Evolutionary conservation across 23 tunicate genomes (phyloP), one percentile per base, ranked within the genome.

Genomic region (Phallusia fumigata): DNA sequence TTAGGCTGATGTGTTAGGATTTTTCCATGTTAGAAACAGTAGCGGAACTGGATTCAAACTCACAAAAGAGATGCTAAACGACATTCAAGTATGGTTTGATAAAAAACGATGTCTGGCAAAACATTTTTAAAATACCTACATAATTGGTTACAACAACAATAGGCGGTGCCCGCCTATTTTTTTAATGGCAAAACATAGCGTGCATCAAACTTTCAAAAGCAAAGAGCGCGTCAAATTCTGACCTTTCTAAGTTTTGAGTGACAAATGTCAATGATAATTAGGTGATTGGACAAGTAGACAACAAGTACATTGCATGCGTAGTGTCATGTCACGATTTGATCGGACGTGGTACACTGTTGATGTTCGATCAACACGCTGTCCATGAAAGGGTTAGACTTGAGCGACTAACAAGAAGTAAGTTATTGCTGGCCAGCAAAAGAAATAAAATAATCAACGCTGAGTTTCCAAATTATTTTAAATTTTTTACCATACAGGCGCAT

Each of bases 351-450:
- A 64, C 35, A 18, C 31, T 94, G 22, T 36, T 89, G 13, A 31
- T 89, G n/a, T 86, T 94, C 74, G 98, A 94, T 82, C 98, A 94
- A 80, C 98, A 94, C 79, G 98, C 98, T 13, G 93, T 82, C 0
- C 94, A 94, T 65, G 98, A 94, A 64, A 53, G 98, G 36, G 76
- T 94, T 34, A 65, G 98, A 31, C 73, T 94, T 35, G 98, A 94
- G 79, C 36, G 31, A 12, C 82, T 85, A 18, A 52, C 81, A 21
- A 47, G 65, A 58, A 83, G 98, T 92, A 6, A 40, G 47, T 10
- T 40, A 40, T 40, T 40, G 5, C 10, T 5, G 47, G 47, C 10
- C 5, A 40, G 10, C 10, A 3, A 5, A 40, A 40, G 5, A 40
- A 5, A 3, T 40, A 40, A n/a, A n/a, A n/a, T n/a, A n/a, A n/a